Evolutionary conservation across 2,888 invertebrate genomes (phyloP).

Genomic region (Capitulum mitella): DNA sequence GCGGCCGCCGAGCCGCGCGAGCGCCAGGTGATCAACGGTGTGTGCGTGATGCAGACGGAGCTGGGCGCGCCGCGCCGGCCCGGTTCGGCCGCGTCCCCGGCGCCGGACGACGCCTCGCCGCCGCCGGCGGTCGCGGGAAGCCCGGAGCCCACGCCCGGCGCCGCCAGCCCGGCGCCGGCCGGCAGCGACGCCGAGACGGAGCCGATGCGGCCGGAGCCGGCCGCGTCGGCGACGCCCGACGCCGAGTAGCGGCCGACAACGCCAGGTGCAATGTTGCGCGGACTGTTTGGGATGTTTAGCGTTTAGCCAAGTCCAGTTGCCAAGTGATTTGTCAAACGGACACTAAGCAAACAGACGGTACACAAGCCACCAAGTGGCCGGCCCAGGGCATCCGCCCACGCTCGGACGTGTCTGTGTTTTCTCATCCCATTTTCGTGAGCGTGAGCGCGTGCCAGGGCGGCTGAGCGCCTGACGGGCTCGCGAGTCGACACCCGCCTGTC

Average conservation of each 20-base stretch:
- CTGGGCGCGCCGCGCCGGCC: constrained; percentile 48
- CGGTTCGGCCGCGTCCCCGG: too few relatives aligned
- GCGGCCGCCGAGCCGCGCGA: constrained; percentile 33
- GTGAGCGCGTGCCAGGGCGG: too few relatives aligned
- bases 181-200: background rate
- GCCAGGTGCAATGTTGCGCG: background rate
- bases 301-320: background rate
- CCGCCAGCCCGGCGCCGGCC: background rate
- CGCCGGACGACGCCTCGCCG: background rate
- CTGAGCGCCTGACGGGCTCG: too few relatives aligned
- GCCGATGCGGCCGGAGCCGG: background rate
- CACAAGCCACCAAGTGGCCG: background rate
- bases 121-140: background rate
- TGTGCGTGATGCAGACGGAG: constrained; percentile 84
- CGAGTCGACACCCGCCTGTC: too few relatives aligned
- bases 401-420: background rate
- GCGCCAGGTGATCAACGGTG: constrained; percentile 74
- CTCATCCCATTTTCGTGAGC: background rate
- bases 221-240: background rate
- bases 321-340: background rate
- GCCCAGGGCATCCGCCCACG: background rate
- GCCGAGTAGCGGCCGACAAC: background rate
- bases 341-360: background rate
- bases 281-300: background rate
- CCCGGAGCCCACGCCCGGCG: constrained; percentile 12